Percentiles rank a stretch among this genome's conserved stretches.
Conservation (phyloP, 2,888 invertebrate species). For the Drosophila colorata region DNA sequence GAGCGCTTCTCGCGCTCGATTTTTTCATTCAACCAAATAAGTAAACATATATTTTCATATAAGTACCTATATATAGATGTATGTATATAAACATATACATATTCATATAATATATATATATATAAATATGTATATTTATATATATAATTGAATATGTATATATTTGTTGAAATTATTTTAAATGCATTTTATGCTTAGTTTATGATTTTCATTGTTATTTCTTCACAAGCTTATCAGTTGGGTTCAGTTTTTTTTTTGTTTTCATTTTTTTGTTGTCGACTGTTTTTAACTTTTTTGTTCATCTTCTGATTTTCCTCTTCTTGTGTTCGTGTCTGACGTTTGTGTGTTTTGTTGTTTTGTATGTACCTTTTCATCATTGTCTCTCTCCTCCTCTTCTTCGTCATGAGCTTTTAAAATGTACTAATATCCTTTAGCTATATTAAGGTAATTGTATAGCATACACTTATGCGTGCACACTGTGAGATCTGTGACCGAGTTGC, state of each 20-base stretch:
- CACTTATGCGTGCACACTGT: conserved; percentile 52
- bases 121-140: conserved; percentile 34
- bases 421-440: conserved; percentile 57
- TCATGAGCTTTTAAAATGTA: conserved; percentile 27
- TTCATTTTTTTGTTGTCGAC: conserved; percentile 6
- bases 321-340: conserved; percentile 1
- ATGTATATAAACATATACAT: conserved; percentile 33
- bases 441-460: conserved; percentile 54
- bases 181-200: conserved; percentile 78
- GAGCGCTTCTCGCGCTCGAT: conserved; percentile 8
- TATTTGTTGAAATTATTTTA: conserved; percentile 53
- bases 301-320: conserved; percentile 1
- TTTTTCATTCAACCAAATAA: conserved; percentile 21
- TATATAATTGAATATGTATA: conserved; percentile 36
- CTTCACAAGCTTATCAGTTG: conserved; percentile 61
- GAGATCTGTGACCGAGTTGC: conserved; percentile 69
- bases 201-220: conserved; percentile 64
- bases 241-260: conserved; percentile 48
- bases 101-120: conserved; percentile 32
- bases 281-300: not conserved
- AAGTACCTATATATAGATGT: conserved; percentile 21
- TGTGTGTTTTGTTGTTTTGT: conserved; percentile 11
- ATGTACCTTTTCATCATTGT: not conserved
- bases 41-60: conserved; percentile 34
- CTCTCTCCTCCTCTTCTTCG: not conserved